Base-by-base conservation (phyloP, 1,140 invertebrate genomes). In the Globodera rostochiensis region DNA sequence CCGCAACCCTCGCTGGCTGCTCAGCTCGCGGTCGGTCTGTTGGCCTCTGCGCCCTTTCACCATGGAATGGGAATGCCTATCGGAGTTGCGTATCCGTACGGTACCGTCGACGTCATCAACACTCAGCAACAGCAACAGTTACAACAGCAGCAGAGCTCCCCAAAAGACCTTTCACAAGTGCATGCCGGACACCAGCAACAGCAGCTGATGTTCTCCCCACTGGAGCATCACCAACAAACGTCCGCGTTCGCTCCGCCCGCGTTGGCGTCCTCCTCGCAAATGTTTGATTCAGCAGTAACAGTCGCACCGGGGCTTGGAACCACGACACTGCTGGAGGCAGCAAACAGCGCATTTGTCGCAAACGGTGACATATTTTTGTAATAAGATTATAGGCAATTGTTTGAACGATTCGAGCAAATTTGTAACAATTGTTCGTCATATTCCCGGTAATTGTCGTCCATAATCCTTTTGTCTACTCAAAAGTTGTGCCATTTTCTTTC, bases 1-100 rank as follows among this genome's bases (percentile, higher is more conserved):
- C 76, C 71, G 64, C 76, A 78, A 8, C 77, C 77, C 49, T 78
- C 77, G 47, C 47, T 78, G 70, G 77, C 77, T 64, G 77, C 77
- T 3, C 77, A 78, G 66, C 49, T 78, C 8, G 77, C 77, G 49
- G 77, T 46, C 60, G 64, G 77, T 47, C 70, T 78, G 70, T 69
- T 78, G 70, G 50, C 53, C 21, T 50, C 60, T 5, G 21, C 76
- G 8, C 77, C 77, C 46, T 78, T 78, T 47, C 64, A 70, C 25
- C 69, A 71, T 0, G 69, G n/a, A 71, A 45, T 71, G 69, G 69
- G n/a, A 71, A 71, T 71, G 69, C 69, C 69, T 19, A 71, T 71
- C 6, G 69, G 69, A 3, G 69, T 71, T 11, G 69, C 69, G 4
- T 66, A 66, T 53, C 47, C 60, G 47, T 64, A 64, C 57, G 15